These are phyloP conservation scores for Conistra vaccinii DNA, from an alignment of 2,888 invertebrate genomes.

Conservation along the genomic window DNA sequence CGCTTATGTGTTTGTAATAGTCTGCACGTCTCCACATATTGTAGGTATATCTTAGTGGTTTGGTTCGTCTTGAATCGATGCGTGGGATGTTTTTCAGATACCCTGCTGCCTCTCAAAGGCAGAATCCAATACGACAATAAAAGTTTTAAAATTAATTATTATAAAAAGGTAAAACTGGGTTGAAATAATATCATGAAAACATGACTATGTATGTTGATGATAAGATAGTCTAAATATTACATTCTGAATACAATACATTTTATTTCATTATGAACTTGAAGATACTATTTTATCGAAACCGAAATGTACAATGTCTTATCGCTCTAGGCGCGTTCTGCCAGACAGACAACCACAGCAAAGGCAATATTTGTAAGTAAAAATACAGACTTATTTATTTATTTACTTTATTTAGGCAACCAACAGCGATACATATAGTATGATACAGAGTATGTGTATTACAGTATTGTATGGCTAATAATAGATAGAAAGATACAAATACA, in stretches of 20 bases:
- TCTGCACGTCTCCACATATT: not conserved
- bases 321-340: not conserved
- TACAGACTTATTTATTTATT: too few species aligned
- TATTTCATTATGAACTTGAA: not conserved
- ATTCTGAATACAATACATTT: not conserved
- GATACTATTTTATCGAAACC: slow-evolving; percentile 12
- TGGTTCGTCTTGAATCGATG: slow-evolving; percentile 1
- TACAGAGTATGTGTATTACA: too few species aligned
- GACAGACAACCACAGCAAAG: not conserved
- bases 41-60: not conserved
- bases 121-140: not conserved
- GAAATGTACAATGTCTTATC: not conserved
- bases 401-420: too few species aligned
- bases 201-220: not conserved
- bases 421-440: too few species aligned
- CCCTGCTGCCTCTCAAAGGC: not conserved
- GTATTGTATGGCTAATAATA: too few species aligned
- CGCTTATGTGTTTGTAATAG: slow-evolving; percentile 7
- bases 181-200: not conserved
- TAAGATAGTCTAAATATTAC: not conserved
- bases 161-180: not conserved
- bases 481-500: too few species aligned
- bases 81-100: not conserved
- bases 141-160: not conserved
- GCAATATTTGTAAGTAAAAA: slow-evolving; percentile 1